Percentiles rank a stretch among this genome's conserved stretches.
Conservation (phyloP, 2,888 invertebrate genomes). For the Andrena praecox region DNA sequence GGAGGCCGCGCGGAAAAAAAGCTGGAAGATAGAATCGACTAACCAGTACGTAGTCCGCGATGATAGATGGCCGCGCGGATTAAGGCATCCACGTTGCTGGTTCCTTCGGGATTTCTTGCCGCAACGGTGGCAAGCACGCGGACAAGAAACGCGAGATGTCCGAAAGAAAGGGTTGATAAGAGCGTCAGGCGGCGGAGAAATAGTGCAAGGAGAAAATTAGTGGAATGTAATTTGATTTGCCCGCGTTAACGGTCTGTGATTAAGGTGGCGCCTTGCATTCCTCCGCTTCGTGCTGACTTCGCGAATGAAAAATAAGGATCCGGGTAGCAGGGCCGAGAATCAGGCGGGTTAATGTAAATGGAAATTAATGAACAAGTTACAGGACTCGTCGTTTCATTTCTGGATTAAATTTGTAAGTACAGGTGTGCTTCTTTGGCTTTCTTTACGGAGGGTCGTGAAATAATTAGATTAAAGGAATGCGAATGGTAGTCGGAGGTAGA, state of each 20-base stretch:
- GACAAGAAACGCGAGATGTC: constrained; percentile 16
- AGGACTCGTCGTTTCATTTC: background rate
- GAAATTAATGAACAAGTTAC: background rate
- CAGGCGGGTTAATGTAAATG: background rate
- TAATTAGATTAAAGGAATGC: background rate
- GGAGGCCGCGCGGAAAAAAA: constrained; percentile 74
- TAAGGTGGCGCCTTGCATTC: constrained; percentile 18
- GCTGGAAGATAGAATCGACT: constrained; percentile 83
- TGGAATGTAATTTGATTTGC: constrained; percentile 45
- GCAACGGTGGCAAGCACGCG: constrained; percentile 22
- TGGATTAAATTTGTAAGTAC: background rate
- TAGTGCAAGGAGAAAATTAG: constrained; percentile 38
- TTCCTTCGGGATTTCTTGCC: constrained; percentile 56
- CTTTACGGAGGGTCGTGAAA: background rate
- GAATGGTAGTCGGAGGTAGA: background rate
- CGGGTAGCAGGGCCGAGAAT: background rate
- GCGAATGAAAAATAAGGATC: constrained; percentile 5
- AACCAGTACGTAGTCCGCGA: constrained; percentile 81
- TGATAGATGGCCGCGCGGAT: constrained; percentile 83
- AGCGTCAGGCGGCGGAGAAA: constrained; percentile 2
- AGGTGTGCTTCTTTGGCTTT: background rate
- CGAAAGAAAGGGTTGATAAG: constrained; percentile 18
- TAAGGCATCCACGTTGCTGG: constrained; percentile 73
- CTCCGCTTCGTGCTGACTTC: background rate
- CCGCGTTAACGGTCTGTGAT: constrained; percentile 33